phyloP scores from a whole-genome alignment of 92 coral and sea anemone species.

The Epizoanthus stellaris region DNA sequence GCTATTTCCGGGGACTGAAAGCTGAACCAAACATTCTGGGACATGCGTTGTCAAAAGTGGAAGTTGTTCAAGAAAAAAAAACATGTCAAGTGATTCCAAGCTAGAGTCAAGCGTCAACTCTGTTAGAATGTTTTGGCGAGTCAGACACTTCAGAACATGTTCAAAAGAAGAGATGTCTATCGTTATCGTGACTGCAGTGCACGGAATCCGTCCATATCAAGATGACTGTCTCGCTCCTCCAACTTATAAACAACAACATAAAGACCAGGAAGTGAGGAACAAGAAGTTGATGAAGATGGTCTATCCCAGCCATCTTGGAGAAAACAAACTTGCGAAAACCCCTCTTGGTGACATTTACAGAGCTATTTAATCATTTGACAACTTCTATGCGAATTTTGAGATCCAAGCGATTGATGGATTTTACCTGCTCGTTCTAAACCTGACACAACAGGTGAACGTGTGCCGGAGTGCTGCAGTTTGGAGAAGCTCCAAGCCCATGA shows the following conservation, averaged over 20 bases:
- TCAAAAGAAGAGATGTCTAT: constrained; percentile 23
- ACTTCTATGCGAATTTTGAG: background rate
- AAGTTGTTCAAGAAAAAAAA: constrained; percentile 22
- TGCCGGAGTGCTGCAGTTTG: constrained; percentile 45
- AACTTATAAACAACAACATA: background rate
- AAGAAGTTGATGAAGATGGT: constrained; percentile 46
- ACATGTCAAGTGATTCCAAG: constrained; percentile 15
- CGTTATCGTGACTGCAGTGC: constrained; percentile 27
- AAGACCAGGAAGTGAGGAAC: constrained; percentile 10
- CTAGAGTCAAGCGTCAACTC: constrained; percentile 25
- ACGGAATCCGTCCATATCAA: constrained; percentile 23
- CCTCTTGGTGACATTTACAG: constrained; percentile 33
- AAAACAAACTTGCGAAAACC: background rate
- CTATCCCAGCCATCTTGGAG: constrained; percentile 19
- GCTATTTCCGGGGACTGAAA: constrained; percentile 29
- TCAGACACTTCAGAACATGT: constrained; percentile 28
- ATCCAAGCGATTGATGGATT: background rate
- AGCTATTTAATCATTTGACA: background rate
- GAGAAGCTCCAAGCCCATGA: too few relatives aligned
- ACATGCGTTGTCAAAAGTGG: constrained; percentile 27
- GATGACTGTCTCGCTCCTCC: constrained; percentile 24
- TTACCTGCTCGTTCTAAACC: background rate
- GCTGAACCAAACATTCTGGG: constrained; percentile 23
- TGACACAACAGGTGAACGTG: constrained; percentile 62
- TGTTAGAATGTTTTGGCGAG: constrained; percentile 28